A percentile compares a stretch with the other conserved stretches of the same genome.
Evolutionary conservation across 2,888 invertebrate genomes (phyloP).

Genomic region (Sminthurides aquaticus): DNA sequence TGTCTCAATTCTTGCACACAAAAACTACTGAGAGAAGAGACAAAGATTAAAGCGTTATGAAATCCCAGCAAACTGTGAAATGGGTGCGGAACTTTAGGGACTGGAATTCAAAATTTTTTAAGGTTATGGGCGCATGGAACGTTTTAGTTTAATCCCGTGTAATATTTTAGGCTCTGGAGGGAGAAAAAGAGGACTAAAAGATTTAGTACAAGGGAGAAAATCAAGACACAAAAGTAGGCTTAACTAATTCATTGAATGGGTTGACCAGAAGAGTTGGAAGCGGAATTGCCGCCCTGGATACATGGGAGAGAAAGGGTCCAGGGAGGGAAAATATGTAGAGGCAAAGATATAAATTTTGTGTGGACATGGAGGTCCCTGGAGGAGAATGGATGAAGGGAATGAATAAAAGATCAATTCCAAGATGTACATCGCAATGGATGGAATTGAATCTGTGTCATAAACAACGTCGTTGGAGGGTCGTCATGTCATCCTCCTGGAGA

Average conservation of each 20-base stretch:
- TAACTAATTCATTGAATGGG: not conserved
- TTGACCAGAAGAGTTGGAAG: not conserved
- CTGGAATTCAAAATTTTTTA: no score
- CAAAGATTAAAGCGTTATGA: no score
- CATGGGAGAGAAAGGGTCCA: not conserved
- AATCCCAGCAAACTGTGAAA: no score
- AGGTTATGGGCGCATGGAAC: no score
- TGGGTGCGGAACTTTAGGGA: no score
- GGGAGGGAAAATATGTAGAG: not conserved
- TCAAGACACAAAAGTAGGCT: not conserved
- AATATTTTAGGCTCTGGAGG: no score
- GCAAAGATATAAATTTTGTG: not conserved
- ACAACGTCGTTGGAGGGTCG: not conserved
- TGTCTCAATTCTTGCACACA: no score
- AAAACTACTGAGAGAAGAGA: no score
- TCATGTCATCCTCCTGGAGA: not conserved
- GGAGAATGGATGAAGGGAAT: not conserved
- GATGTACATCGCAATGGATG: not conserved
- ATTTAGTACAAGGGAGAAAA: not conserved
- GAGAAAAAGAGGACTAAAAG: no score
- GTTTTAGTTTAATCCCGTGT: no score
- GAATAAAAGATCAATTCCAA: not conserved
- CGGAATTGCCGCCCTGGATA: no score
- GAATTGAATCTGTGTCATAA: not conserved
- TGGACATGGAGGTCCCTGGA: not conserved